phyloP scores from a whole-genome alignment of 2,888 invertebrate genomes.

The Mimas tiliae region DNA sequence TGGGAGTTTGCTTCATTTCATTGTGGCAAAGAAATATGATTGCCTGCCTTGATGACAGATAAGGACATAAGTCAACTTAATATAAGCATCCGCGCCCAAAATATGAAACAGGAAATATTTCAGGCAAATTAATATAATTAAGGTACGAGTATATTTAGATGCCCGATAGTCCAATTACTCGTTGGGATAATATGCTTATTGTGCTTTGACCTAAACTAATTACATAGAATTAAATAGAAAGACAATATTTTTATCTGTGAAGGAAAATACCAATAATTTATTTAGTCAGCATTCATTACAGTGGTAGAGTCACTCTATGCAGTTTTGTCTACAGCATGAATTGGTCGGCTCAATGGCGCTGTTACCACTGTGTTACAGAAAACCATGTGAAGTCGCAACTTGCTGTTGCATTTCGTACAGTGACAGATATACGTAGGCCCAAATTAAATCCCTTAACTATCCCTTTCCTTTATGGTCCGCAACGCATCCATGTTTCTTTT shows the following conservation, averaged over 20 bases:
- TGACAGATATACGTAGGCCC: too few species aligned
- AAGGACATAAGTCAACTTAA: conserved; percentile 21
- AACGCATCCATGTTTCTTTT: too few species aligned
- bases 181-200: background rate
- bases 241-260: background rate
- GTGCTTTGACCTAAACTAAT: background rate
- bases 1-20: conserved; percentile 13
- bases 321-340: too few species aligned
- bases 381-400: too few species aligned
- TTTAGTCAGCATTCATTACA: background rate
- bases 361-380: too few species aligned
- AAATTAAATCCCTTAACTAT: too few species aligned
- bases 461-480: too few species aligned
- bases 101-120: conserved; percentile 7
- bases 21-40: conserved; percentile 21
- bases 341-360: too few species aligned
- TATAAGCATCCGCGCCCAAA: conserved; percentile 1
- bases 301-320: too few species aligned
- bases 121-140: background rate
- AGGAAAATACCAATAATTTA: background rate
- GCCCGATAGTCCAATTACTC: background rate
- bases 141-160: background rate
- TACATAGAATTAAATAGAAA: background rate
- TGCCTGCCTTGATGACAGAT: conserved; percentile 28
- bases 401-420: too few species aligned